Evolutionary conservation across 2,888 invertebrate genomes (phyloP).

Genomic region (Allophyes oxyacanthae): DNA sequence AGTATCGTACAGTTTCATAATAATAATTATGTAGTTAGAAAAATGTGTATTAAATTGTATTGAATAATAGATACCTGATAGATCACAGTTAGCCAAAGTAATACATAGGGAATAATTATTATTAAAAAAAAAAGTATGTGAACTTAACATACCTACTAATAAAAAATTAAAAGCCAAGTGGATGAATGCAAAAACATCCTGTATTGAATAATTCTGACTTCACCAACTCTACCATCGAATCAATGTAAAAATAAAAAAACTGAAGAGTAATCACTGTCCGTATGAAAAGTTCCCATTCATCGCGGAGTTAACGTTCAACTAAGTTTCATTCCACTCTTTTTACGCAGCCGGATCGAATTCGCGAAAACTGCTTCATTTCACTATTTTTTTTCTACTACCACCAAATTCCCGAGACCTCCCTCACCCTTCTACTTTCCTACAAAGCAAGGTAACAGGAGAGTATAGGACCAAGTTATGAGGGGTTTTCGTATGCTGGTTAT

Average conservation of each 20-base stretch:
- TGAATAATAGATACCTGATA: too few relatives aligned
- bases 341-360: slow-evolving; percentile 72
- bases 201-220: slow-evolving; percentile 37
- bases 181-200: slow-evolving; percentile 12
- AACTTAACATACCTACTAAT: too few relatives aligned
- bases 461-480: slow-evolving; percentile 50
- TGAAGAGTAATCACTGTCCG: slow-evolving; percentile 70
- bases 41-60: too few relatives aligned
- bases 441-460: slow-evolving; percentile 20
- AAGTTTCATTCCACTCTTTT: slow-evolving; percentile 74
- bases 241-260: slow-evolving; percentile 63
- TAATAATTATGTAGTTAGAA: too few relatives aligned
- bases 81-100: too few relatives aligned
- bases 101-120: too few relatives aligned
- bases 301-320: slow-evolving; percentile 76
- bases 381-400: slow-evolving; percentile 60
- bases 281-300: slow-evolving; percentile 79
- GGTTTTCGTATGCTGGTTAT: slow-evolving; percentile 68
- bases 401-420: slow-evolving; percentile 61
- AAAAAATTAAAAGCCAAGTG: not conserved
- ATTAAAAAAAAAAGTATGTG: too few relatives aligned
- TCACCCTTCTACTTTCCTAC: not conserved
- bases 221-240: slow-evolving; percentile 26
- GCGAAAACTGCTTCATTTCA: slow-evolving; percentile 72
- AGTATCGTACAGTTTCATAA: too few relatives aligned